phyloP scores from a whole-genome alignment of 2,888 invertebrate species.

The Trilocha varians region DNA sequence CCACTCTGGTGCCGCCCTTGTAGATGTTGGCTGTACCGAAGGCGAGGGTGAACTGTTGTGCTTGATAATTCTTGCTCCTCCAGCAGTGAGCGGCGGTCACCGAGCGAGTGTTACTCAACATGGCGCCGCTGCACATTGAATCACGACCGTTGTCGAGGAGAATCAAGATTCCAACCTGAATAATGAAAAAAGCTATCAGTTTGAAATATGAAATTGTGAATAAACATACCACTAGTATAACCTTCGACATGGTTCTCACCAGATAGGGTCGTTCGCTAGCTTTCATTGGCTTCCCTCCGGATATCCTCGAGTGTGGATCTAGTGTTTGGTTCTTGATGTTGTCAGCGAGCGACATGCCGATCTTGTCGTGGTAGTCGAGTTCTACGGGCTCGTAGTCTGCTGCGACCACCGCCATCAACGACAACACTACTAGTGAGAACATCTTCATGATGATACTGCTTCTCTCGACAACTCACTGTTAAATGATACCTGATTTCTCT shows the following conservation, averaged over 20 bases:
- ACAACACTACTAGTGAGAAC: background rate
- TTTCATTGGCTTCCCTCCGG: constrained; percentile 19
- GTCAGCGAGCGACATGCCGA: constrained; percentile 24
- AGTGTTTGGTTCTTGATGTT: constrained; percentile 21
- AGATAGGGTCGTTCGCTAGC: constrained; percentile 23
- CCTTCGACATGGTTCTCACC: constrained; percentile 17
- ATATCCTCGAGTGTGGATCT: constrained; percentile 21
- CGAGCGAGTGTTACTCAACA: constrained; percentile 24
- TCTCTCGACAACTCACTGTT: too few species aligned
- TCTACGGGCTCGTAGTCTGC: constrained; percentile 16
- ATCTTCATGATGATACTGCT: background rate
- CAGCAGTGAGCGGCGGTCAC: too few species aligned
- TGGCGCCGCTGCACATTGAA: constrained; percentile 27
- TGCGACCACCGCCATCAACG: constrained; percentile 8
- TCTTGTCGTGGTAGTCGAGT: constrained; percentile 22
- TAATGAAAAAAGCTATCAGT: too few species aligned
- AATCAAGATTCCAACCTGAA: constrained; percentile 25
- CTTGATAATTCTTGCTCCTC: constrained; percentile 28
- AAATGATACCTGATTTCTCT: too few species aligned
- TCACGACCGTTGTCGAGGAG: constrained; percentile 21
- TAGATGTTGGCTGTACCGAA: constrained; percentile 27
- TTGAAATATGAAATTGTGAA: too few species aligned
- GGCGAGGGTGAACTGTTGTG: too few species aligned
- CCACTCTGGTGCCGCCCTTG: constrained; percentile 23
- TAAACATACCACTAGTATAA: too few species aligned